These are phyloP conservation scores for Polypedilum vanderplanki DNA, from an alignment of 1,140 invertebrate genomes.

Conservation along the genomic window DNA sequence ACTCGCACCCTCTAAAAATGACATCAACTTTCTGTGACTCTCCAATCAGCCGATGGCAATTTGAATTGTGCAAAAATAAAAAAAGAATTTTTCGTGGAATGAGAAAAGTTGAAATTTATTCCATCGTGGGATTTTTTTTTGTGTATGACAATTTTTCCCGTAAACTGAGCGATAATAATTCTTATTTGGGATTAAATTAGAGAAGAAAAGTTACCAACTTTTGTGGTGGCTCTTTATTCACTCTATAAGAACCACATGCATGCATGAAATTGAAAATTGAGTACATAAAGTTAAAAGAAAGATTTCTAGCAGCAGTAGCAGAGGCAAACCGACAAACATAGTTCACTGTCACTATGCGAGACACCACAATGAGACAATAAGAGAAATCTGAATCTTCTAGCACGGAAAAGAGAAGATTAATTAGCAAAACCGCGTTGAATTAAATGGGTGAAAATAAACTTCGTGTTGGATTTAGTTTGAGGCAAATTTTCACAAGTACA, in stretches of 20 bases:
- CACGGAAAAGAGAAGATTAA: conserved; percentile 26
- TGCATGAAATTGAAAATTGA: neutral
- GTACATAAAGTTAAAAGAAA: neutral
- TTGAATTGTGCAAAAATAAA: neutral
- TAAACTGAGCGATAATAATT: neutral
- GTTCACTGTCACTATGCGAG: neutral
- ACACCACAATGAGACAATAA: neutral
- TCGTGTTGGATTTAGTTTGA: neutral
- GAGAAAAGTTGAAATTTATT: neutral
- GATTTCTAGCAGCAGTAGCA: neutral
- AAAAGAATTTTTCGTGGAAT: neutral
- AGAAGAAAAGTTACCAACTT: too few relatives aligned
- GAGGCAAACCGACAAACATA: too few relatives aligned
- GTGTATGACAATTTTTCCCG: neutral
- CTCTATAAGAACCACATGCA: neutral
- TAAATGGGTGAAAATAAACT: neutral
- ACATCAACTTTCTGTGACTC: neutral
- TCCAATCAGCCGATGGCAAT: neutral
- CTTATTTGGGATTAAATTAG: too few relatives aligned
- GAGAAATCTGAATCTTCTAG: neutral
- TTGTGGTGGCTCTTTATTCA: too few relatives aligned
- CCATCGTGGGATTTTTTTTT: neutral
- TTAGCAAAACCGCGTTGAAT: conserved; percentile 2
- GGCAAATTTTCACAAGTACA: neutral
- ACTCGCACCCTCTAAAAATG: neutral